phyloP scores from a whole-genome alignment of 2,797 vertebrate genomes.

The Vespertilio murinus region DNA sequence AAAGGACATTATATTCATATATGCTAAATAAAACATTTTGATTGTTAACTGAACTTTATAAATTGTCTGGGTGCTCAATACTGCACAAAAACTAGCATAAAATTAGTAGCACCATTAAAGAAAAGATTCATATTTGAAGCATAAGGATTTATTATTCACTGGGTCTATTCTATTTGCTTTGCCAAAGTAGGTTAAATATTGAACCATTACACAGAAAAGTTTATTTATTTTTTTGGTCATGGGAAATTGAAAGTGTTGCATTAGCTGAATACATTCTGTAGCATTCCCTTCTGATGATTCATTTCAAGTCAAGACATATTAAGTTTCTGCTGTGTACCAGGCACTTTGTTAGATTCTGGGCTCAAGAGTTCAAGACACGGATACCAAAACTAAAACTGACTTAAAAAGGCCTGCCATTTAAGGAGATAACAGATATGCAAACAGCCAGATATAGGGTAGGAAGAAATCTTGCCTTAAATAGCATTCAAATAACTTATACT shows the following conservation, averaged over 20 bases:
- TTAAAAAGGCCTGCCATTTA: neutral
- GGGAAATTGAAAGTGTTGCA: neutral
- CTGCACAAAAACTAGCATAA: neutral
- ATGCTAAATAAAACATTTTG: neutral
- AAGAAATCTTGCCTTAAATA: neutral
- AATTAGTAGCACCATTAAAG: neutral
- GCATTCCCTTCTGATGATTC: neutral
- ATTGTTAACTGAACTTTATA: slow-evolving; percentile 26
- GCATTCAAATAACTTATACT: neutral
- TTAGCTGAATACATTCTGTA: neutral
- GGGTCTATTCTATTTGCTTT: neutral
- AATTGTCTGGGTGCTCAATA: neutral
- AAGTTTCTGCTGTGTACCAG: neutral
- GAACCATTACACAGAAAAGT: neutral
- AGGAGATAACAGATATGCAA: neutral
- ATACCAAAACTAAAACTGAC: neutral
- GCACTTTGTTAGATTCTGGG: neutral
- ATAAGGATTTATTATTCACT: neutral
- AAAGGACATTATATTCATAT: neutral
- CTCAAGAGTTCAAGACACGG: neutral
- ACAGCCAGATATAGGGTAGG: neutral
- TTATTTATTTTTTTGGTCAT: neutral
- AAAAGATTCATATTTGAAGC: neutral
- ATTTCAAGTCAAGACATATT: neutral
- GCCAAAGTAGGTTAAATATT: neutral